Evolutionary conservation across 2,113 vertebrate genomes (phyloP), one percentile per base, ranked within the genome.

Genomic region (Holacanthus passer): DNA sequence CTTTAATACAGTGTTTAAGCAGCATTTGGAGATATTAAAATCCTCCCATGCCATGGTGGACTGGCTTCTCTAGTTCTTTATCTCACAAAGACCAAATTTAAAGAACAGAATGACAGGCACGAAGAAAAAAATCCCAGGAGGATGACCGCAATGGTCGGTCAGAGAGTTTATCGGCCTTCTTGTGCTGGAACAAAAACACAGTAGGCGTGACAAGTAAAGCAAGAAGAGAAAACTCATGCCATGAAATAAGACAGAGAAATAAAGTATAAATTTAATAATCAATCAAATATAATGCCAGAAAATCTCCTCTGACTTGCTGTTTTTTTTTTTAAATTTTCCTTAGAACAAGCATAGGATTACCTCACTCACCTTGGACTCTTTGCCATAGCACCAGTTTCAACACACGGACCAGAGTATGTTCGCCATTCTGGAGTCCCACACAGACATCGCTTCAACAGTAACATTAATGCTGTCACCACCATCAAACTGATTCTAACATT

Each of bases 1-100:
- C 47, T 72, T 63, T 55, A 47, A 72, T 64, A 27, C 47, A 45
- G 35, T 55, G n/a, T 59, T n/a, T 59, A 58, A 5, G 53, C 64
- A 68, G 43, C 58, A 16, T 37, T 48, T 50, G 41, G 24, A 48
- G 45, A 43, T 32, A 31, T 31, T 70, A 63, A n/a, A 60, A n/a
- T 27, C 45, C 31, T 41, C 65, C 45, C 55, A 60, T 31, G 1
- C 62, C 8, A 50, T 31, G 56, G 3, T 29, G 22, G 53, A 59
- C 29, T 50, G 31, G n/a, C 45, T 31, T 70, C 65, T 64, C 20
- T 17, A 10, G 24, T 24, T 63, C 24, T 55, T 17, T 19, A 27
- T 5, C 24, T 58, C 3, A 3, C 22, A 67, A 20, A 77, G 4
- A 43, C 10, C 27, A 35, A 1, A 71, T 45, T 43, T 24, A 43